A percentile compares a stretch with the other conserved stretches of the same genome.
Conservation (phyloP, 2,888 invertebrate species). For the Geophilus truncorum region DNA sequence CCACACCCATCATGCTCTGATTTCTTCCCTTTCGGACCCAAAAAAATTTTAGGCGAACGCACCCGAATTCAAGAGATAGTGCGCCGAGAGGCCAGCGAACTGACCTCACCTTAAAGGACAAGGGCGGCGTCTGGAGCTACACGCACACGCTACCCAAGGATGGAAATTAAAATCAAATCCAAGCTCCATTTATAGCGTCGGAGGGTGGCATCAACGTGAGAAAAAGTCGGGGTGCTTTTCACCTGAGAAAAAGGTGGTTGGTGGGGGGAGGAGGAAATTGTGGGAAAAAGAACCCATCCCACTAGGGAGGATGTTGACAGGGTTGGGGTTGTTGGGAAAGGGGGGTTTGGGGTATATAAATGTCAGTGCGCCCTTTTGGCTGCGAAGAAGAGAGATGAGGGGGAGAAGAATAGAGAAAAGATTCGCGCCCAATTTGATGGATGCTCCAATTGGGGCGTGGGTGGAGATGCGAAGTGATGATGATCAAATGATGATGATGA, state of each 20-base stretch:
- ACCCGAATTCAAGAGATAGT: neutral
- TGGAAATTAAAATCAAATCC: too few species aligned
- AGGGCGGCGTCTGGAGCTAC: neutral
- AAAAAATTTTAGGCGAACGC: neutral
- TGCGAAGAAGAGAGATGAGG: neutral
- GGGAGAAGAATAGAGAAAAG: neutral
- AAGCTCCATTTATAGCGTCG: neutral
- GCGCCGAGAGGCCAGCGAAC: neutral
- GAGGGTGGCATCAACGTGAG: conserved; percentile 5
- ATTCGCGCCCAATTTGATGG: neutral
- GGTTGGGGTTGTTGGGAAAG: neutral
- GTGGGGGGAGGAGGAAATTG: neutral
- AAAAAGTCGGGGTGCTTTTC: conserved; percentile 8
- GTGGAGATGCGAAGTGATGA: conserved; percentile 2
- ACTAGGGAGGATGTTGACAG: conserved; percentile 23
- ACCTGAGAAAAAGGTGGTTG: conserved; percentile 3
- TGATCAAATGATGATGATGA: conserved; percentile 20
- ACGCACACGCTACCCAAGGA: neutral
- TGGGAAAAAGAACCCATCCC: conserved; percentile 12
- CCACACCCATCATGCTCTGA: conserved; percentile 3
- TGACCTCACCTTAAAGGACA: conserved; percentile 22
- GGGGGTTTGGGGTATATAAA: conserved; percentile 15
- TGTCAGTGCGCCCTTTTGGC: conserved; percentile 14
- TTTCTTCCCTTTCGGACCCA: neutral
- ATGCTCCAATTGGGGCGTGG: conserved; percentile 18